Base-by-base conservation (phyloP, 2,113 vertebrate species). In the Nibea albiflora region DNA sequence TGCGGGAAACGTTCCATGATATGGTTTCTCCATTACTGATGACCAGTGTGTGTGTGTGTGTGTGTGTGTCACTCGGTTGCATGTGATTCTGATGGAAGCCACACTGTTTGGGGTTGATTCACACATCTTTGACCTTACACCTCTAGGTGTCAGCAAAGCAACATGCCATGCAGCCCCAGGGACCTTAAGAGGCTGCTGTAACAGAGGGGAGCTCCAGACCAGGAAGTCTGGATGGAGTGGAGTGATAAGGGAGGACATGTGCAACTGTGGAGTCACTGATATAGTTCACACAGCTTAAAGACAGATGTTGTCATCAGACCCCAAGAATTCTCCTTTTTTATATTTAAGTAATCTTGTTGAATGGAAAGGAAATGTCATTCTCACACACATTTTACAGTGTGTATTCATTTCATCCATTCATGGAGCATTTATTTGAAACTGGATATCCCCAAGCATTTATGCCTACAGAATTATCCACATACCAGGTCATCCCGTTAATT, bases 141-240 rank as follows among this genome's bases (percentile, higher is more conserved):
- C 75, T 77, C 50, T 72, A 73, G 74, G 54, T 67, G 73, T 79
- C 82, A 66, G 78, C 57, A 65, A 60, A 75, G 62, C 69, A 75
- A 20, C 61, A 63, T 1, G 11, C n/a, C 22, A n/a, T 42, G 61
- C 26, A 78, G 26, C 54, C 12, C 44, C 1, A 24, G 2, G 44
- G 26, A 16, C 11, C 49, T 19, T 42, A 3, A 49, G 44, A 15
- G 26, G 20, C 31, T 20, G 2, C 19, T 54, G 1, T 49, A 57
- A 39, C 49, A 67, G 24, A 28, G 28, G 31, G 47, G 26, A 19
- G 22, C 31, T n/a, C 9, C 46, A 68, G 60, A 47, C 12, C 14
- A 46, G 65, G 22, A n/a, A 54, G 58, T 78, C 53, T 57, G 35
- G 11, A 42, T 72, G 16, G 52, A 12, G 4, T 22, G 8, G 0